Evolutionary conservation across 1,140 invertebrate species (phyloP), one percentile per base, ranked within the genome.

Genomic region (Temnothorax longispinosus): DNA sequence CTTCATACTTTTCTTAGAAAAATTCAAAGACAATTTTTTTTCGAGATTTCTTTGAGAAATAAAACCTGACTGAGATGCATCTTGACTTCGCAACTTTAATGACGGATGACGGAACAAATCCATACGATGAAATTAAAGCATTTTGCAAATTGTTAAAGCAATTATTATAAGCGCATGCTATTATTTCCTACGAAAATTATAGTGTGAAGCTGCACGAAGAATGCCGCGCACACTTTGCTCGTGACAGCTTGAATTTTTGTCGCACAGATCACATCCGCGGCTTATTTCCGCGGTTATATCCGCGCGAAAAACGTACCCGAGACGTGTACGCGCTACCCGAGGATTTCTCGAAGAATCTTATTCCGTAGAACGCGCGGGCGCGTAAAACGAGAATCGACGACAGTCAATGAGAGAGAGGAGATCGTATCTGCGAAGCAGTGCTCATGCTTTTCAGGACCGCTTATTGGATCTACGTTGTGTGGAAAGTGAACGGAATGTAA

Each of bases 201-300:
- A 69, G 11, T 18, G 32, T n/a, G n/a, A 71, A 60, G 35, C 38
- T 56, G 5, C 21, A 41, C n/a, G 32, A 78, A 38, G 18, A 21
- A 35, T 56, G n/a, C 13, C 21, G 38, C 21, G 21, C 32, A 15
- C 18, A 38, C 21, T 32, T 72, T 84, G 80, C 18, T 60, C 58
- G 82, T 78, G 82, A 85, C 82, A 78, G 82, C 62, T 78, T 41
- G 52, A 85, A 78, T 54, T 78, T 85, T 77, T 52, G 32, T 50
- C 35, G 35, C 54, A 54, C 69, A 21, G 69, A 44, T 82, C 52
- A 62, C 54, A 35, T 60, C 56, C 41, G n/a, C 13, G 10, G 54
- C 69, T 84, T 84, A 74, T 75, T 84, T 84, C 41, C 41, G 21
- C 10, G 41, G 41, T 69, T 47, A 47, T 27, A 69, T 47, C 41